Base-by-base conservation (phyloP, 2,797 vertebrate species). In the Cottoperca gobio region DNA sequence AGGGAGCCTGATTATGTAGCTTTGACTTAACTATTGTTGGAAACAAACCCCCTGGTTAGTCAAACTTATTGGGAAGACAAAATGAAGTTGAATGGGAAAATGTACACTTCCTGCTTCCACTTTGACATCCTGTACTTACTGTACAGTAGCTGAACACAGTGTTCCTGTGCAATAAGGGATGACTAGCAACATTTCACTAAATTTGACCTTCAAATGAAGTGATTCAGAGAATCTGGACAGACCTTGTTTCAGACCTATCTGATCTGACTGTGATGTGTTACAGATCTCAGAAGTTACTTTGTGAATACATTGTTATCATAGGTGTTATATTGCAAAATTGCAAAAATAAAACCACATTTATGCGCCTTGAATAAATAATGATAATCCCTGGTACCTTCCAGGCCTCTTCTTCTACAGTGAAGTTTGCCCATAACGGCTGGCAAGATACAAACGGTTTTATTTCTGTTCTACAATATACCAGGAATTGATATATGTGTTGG, bases 291-390 rank as follows among this genome's bases (percentile, higher is more conserved):
- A 5, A 3, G 28, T 31, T 33, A 37, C 63, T 26, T 52, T 12
- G 21, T 5, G 3, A 26, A 35, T 23, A 12, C 39, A 10, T 2
- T 40, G 11, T 8, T 23, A 31, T 37, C n/a, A 69, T 40, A 13
- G 31, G 31, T 43, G 12, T n/a, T n/a, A n/a, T n/a, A 75, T 42
- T 0, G 1, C 12, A 21, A n/a, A 21, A 9, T 4, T 8, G 37
- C n/a, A 50, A 58, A 35, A 35, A 26, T 7, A 52, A 33, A 1
- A 40, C 1, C 6, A 31, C 17, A 49, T 9, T 21, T 64, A 13
- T 39, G 48, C 73, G 35, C 19, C 11, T 58, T 17, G 4, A 64
- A 42, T 21, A 40, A 76, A 76, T 57, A 70, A 58, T 26, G 42
- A 14, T 39, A 46, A 53, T 24, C 31, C 48, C 28, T 17, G 11